phyloP scores from a whole-genome alignment of 2,888 invertebrate species.

The Pollenia labialis region DNA sequence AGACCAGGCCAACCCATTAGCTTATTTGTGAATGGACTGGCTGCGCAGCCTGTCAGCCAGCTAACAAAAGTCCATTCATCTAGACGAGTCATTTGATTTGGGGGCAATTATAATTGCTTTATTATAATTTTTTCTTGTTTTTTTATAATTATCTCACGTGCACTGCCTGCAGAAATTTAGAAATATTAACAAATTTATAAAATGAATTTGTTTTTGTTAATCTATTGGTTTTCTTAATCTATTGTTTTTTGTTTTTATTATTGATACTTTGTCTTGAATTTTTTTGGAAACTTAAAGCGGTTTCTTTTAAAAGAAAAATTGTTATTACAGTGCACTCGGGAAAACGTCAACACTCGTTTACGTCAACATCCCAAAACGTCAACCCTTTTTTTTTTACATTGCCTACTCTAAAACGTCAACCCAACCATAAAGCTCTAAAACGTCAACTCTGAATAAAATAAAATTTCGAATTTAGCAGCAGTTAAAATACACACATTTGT shows the following conservation, averaged over 20 bases:
- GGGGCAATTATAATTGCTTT: conserved; percentile 58
- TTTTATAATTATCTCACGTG: conserved; percentile 45
- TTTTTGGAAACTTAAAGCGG: neutral
- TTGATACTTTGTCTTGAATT: neutral
- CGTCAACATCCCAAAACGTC: too few species aligned
- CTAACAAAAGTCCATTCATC: conserved; percentile 3
- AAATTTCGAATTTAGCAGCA: too few species aligned
- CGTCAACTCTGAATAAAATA: too few species aligned
- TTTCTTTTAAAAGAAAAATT: conserved; percentile 1
- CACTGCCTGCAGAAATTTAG: conserved; percentile 33
- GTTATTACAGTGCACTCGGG: too few species aligned
- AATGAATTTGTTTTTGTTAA: conserved; percentile 7
- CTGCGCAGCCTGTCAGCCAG: neutral
- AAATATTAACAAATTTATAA: conserved; percentile 9
- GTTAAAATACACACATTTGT: too few species aligned
- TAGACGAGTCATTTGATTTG: conserved; percentile 37
- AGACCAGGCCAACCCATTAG: neutral
- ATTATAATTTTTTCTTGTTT: conserved; percentile 20
- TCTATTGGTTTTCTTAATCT: neutral
- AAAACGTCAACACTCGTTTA: too few species aligned
- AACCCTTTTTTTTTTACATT: too few species aligned
- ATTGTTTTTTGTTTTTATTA: neutral
- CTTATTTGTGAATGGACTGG: neutral
- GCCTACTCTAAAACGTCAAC: too few species aligned
- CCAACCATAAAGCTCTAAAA: too few species aligned